Base-by-base conservation (phyloP, 1,140 invertebrate genomes). In the Andrena cerasifolii region DNA sequence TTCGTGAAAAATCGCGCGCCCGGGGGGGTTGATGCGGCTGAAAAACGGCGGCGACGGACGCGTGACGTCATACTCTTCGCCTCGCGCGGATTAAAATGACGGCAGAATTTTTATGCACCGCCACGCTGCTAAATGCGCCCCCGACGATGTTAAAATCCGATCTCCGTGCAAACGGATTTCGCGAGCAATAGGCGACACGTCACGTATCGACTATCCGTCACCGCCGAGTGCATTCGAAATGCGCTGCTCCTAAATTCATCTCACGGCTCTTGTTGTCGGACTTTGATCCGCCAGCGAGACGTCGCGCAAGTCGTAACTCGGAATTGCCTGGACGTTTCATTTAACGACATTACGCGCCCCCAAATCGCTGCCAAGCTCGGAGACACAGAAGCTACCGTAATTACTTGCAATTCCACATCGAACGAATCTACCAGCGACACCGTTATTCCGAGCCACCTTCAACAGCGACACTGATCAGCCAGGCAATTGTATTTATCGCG, bases 141-240 rank as follows among this genome's bases (percentile, higher is more conserved):
- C 26, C 7, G 51, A n/a, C n/a, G 58, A 5, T 18, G 3, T 59
- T 31, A 40, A 36, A 61, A 2, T 28, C 58, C 6, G 4, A n/a
- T 61, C 8, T 10, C 18, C 6, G 1, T 21, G 31, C 18, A 68
- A 28, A 2, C 28, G 40, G 33, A 40, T 82, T 78, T 28, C 51
- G 71, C 43, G 33, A 59, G 53, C 43, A 47, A 71, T 43, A 72
- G 14, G 61, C 16, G n/a, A 36, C 26, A 10, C 40, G 5, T 28
- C 21, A 6, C 6, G 14, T 79, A 83, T 83, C 59, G 82, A 79
- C 26, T 79, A 79, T 56, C 63, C 56, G 68, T 83, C 68, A 54
- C 14, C 16, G 31, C 51, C 51, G 45, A 56, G n/a, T 51, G 26
- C 26, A 40, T 70, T 61, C 24, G 66, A 62, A 45, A 33, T 61